Base-by-base conservation (phyloP, 2,113 vertebrate genomes). In the Sceloporus undulatus region DNA sequence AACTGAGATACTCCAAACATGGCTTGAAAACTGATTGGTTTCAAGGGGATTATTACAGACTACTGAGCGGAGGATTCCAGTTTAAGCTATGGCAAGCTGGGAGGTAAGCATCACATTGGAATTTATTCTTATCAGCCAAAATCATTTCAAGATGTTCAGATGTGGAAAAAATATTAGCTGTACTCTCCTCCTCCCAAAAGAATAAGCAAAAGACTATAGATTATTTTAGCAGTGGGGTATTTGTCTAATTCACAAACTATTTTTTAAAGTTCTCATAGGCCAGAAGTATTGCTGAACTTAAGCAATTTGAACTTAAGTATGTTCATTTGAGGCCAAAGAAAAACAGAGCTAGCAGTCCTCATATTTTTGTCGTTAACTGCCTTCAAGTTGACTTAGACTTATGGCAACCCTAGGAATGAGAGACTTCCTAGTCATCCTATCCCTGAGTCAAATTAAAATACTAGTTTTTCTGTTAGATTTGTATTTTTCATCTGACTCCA, bases 91-190 rank as follows among this genome's bases (percentile, higher is more conserved):
- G 68, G 21, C 77, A 80, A 87, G 70, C 25, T 87, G 65, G 48
- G 21, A 71, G 62, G 66, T 80, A 54, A 56, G 29, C 65, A 70
- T 71, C 65, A 70, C 6, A 25, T 1, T 56, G 29, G 29, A 38
- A 79, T 79, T 16, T 54, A 75, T 75, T 70, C 42, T 25, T 79
- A 79, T 71, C 48, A 86, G 76, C 19, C 48, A 56, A 71, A 80
- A 80, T 80, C 14, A 11, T 54, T 80, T 73, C 77, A 87, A 87
- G 77, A 80, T 79, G 66, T 87, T 87, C 76, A 59, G 13, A 19
- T 73, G 77, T 40, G n/a, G 48, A 38, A 85, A 62, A 42, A 48
- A 13, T 75, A 38, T 59, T 27, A 85, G 25, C 3, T 54, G 9
- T 3, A 23, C 40, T 38, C 19, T 25, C 56, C 34, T 75, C 34